Percentiles rank a stretch among this genome's conserved stretches.
phyloP scores from a whole-genome alignment of 2,113 vertebrate genomes.

The Corvus cornix region DNA sequence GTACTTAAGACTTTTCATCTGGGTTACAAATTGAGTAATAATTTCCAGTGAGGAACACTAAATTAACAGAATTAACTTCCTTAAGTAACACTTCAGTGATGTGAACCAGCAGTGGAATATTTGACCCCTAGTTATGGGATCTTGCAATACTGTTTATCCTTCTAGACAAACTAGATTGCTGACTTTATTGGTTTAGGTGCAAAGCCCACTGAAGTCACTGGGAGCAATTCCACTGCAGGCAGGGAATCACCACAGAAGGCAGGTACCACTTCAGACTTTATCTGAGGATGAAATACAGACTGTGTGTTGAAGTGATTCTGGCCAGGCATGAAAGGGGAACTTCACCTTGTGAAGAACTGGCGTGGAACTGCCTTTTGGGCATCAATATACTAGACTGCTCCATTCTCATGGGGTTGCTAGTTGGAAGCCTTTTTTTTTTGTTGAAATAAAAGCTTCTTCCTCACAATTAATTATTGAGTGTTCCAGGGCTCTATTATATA shows the following conservation, averaged over 20 bases:
- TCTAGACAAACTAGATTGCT: not conserved
- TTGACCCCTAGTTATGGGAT: not conserved
- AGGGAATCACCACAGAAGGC: not conserved
- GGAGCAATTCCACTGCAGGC: not conserved
- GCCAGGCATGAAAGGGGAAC: not conserved
- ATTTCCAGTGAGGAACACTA: not conserved
- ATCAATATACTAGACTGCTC: not conserved
- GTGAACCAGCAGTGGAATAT: not conserved
- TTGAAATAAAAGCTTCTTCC: slow-evolving; percentile 64
- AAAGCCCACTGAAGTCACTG: not conserved
- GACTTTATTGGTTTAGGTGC: not conserved
- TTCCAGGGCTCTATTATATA: slow-evolving; percentile 66
- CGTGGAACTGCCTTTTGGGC: not conserved
- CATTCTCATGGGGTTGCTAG: not conserved
- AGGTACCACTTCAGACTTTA: not conserved
- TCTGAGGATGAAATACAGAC: not conserved
- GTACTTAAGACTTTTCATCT: not conserved
- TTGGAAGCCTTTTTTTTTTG: slow-evolving; percentile 37
- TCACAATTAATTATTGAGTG: slow-evolving; percentile 67
- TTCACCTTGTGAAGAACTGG: not conserved
- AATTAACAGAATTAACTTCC: not conserved
- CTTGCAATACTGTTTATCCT: not conserved
- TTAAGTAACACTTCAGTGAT: not conserved
- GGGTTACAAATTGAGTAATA: not conserved
- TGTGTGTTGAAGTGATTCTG: not conserved